Percentiles rank a stretch among this genome's conserved stretches.
phyloP scores from a whole-genome alignment of 2,113 vertebrate genomes.

The Boleophthalmus pectinirostris region DNA sequence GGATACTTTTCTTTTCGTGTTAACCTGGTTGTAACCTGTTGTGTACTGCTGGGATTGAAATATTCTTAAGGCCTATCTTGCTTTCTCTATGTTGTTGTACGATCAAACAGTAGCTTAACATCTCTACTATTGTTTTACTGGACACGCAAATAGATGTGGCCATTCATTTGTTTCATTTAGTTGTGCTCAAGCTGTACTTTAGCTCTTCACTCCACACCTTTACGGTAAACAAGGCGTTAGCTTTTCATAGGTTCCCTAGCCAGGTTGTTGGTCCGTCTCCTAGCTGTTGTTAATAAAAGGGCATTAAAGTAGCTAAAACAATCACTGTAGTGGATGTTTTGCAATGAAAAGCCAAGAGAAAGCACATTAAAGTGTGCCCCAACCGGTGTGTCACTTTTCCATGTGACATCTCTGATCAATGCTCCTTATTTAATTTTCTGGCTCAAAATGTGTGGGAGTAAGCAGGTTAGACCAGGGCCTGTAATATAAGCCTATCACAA shows the following conservation, averaged over 20 bases:
- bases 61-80: background rate
- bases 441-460: background rate
- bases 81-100: background rate
- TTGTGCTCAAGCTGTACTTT: no score
- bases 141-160: background rate
- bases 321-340: conserved; percentile 4
- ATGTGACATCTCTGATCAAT: conserved; percentile 13
- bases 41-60: background rate
- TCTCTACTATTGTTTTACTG: background rate
- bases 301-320: background rate
- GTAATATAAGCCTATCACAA: no score
- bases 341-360: conserved; percentile 35
- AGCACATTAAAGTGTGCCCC: conserved; percentile 53
- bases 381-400: conserved; percentile 53
- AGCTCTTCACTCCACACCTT: conserved; percentile 26
- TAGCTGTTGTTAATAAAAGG: no score
- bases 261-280: background rate
- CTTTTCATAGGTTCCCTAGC: conserved; percentile 18
- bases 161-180: background rate
- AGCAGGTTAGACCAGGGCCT: background rate
- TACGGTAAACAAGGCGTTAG: background rate
- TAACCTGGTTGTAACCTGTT: conserved; percentile 16
- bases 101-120: background rate
- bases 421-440: conserved; percentile 9
- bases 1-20: conserved; percentile 5